Evolutionary conservation across 2,113 vertebrate species (phyloP).

Genomic region (Cathartes aura): DNA sequence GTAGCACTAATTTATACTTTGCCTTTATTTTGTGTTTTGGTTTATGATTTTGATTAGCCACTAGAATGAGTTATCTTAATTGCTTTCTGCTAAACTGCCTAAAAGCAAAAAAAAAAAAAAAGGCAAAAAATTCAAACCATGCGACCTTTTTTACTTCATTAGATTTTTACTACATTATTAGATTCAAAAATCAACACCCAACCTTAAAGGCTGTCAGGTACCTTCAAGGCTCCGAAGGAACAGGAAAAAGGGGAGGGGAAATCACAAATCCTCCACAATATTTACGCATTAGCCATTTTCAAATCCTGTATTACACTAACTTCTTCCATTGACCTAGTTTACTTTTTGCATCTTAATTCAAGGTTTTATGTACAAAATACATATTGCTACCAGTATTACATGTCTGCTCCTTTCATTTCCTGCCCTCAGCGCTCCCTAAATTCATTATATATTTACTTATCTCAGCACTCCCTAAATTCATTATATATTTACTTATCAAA

Average conservation of each 20-base stretch:
- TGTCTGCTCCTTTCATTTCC: neutral
- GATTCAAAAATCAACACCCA: neutral
- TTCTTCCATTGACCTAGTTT: neutral
- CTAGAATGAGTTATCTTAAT: conserved; percentile 45
- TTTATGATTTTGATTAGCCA: conserved; percentile 60
- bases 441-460: neutral
- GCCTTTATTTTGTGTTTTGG: conserved; percentile 51
- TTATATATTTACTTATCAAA: neutral
- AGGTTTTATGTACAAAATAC: neutral
- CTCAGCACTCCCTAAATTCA: neutral
- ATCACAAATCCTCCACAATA: neutral
- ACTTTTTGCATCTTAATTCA: neutral
- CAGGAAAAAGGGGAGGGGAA: neutral
- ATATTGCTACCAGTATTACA: neutral
- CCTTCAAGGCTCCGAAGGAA: neutral
- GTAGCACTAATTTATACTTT: conserved; percentile 54
- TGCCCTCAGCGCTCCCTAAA: neutral
- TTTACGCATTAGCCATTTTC: neutral
- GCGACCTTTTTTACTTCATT: neutral
- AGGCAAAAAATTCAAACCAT: neutral
- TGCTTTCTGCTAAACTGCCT: conserved; percentile 52
- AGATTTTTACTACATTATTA: neutral
- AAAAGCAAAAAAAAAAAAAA: neutral
- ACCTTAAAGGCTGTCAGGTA: neutral
- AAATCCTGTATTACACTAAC: neutral